Base-by-base conservation (phyloP, 2,797 vertebrate genomes). In the Okamejei kenojei region DNA sequence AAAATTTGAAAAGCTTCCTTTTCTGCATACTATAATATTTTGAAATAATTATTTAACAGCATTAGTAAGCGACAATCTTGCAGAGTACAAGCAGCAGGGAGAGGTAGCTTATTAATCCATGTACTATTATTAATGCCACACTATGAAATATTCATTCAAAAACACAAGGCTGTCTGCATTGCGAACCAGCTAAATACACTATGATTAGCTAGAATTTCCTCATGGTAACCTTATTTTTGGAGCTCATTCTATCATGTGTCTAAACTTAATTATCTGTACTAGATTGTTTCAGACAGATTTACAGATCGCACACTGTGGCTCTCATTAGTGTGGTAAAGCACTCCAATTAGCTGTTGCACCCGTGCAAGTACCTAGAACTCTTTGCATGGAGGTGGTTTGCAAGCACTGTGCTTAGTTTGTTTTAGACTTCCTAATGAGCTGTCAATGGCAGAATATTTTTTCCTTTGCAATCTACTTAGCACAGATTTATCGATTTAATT, bases 381-480 rank as follows among this genome's bases (percentile, higher is more conserved):
- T 74, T 97, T 96, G 96, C 97, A 95, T 96, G 97, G 96, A 97
- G 97, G 97, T 95, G 94, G 95, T 95, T 96, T 96, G 96, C 97
- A 96, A 96, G 97, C 96, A 97, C 97, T 97, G 98, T 98, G 98
- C 97, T 97, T 97, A 97, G 97, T 98, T 97, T 98, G 97, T 98
- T 97, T 97, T 96, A 97, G 97, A 96, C 96, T 97, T 97, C 96
- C 97, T 98, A 98, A 98, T 98, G 97, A 97, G 98, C 97, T 97
- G 97, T 98, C 97, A 98, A 96, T 95, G 96, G 97, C 96, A 96
- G 97, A 97, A 97, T 98, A 95, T 97, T 97, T 95, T 98, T 97
- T 97, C 97, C 97, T 98, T 98, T 98, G 98, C 97, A 99, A 99
- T 99, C 98, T 99, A 98, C 97, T 99, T 99, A 99, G 98, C 97